These are phyloP conservation scores for Elachura formosa DNA, from an alignment of 2,113 vertebrate genomes.

Conservation along the genomic window DNA sequence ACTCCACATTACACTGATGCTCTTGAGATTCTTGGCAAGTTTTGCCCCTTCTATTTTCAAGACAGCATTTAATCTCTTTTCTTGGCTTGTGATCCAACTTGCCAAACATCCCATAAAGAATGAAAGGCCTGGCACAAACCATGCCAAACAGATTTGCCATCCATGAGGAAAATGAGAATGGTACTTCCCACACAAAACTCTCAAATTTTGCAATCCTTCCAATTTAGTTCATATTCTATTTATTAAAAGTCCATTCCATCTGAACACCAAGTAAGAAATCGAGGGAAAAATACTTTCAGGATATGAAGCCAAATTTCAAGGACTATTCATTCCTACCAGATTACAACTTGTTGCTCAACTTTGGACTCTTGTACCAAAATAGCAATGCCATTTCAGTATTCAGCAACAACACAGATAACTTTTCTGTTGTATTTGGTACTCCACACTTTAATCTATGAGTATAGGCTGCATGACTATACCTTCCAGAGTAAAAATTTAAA, in stretches of 20 bases:
- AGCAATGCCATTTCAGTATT: neutral
- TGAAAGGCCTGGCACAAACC: neutral
- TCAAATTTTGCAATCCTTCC: neutral
- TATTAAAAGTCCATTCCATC: neutral
- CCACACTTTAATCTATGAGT: conserved; percentile 7
- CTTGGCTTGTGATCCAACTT: neutral
- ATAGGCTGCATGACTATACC: neutral
- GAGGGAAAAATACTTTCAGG: neutral
- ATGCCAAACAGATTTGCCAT: neutral
- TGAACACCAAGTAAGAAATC: neutral
- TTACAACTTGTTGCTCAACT: neutral
- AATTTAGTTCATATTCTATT: neutral
- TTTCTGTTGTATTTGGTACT: neutral
- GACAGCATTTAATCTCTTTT: neutral
- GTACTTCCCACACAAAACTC: neutral
- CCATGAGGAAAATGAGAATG: neutral
- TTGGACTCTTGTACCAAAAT: neutral
- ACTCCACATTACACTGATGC: neutral
- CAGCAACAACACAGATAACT: neutral
- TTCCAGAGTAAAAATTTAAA: conserved; percentile 52
- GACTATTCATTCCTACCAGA: neutral
- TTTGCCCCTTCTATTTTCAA: neutral
- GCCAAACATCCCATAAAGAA: neutral
- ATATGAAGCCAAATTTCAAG: neutral
- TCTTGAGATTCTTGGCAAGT: neutral